Evolutionary conservation across 2,888 invertebrate genomes (phyloP).

Genomic region (Agriopis aurantiaria): DNA sequence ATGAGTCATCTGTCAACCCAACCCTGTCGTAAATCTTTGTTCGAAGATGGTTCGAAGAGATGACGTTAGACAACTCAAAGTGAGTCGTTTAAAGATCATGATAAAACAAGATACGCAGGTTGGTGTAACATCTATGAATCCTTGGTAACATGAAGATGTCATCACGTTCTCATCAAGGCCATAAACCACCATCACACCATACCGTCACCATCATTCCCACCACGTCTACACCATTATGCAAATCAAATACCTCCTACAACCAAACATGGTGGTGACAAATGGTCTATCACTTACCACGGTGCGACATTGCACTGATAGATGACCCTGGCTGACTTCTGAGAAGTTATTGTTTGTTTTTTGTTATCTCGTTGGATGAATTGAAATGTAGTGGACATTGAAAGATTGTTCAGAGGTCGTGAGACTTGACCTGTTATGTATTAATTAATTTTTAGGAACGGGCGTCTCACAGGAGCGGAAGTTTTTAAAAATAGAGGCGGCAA

Average conservation of each 20-base stretch:
- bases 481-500: not conserved
- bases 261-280: slow-evolving; percentile 31
- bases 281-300: slow-evolving; percentile 11
- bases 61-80: too few relatives aligned
- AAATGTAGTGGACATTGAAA: slow-evolving; percentile 33
- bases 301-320: slow-evolving; percentile 30
- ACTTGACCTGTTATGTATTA: slow-evolving; percentile 26
- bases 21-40: too few relatives aligned
- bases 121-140: not conserved
- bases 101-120: not conserved
- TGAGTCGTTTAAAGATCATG: too few relatives aligned
- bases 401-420: slow-evolving; percentile 20
- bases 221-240: slow-evolving; percentile 31
- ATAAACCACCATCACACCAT: slow-evolving; percentile 16
- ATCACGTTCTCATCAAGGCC: slow-evolving; percentile 12
- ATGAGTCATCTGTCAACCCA: too few relatives aligned
- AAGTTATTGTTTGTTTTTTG: slow-evolving; percentile 38
- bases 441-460: slow-evolving; percentile 8
- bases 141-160: not conserved
- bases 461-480: slow-evolving; percentile 10
- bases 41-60: too few relatives aligned
- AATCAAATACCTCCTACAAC: slow-evolving; percentile 23
- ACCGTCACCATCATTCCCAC: slow-evolving; percentile 20
- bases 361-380: slow-evolving; percentile 16
- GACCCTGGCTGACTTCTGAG: slow-evolving; percentile 33